phyloP scores from a whole-genome alignment of 1,140 invertebrate species.

The Prorops nasuta region DNA sequence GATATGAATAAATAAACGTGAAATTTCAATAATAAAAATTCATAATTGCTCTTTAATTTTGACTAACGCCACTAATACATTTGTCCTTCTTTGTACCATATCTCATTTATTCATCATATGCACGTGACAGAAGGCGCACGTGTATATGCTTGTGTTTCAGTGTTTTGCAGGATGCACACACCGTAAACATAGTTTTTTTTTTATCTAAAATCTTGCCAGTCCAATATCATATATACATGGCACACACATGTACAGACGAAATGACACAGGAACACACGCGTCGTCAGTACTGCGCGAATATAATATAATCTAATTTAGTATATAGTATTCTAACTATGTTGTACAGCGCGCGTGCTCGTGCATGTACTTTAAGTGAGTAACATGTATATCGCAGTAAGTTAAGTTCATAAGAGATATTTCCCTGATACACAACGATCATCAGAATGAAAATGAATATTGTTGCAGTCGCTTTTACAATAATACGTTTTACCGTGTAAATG shows the following conservation, averaged over 20 bases:
- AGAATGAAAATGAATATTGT: constrained; percentile 27
- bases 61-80: constrained; percentile 52
- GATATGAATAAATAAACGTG: too few relatives aligned
- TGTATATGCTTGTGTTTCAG: constrained; percentile 6
- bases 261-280: constrained; percentile 21
- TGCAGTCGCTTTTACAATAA: too few relatives aligned
- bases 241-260: constrained; percentile 21
- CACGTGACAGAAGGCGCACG: constrained; percentile 28
- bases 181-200: too few relatives aligned
- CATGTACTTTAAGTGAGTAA: constrained; percentile 14
- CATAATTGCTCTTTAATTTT: constrained; percentile 52
- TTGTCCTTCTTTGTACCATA: constrained; percentile 54
- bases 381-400: constrained; percentile 19
- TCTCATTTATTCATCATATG: constrained; percentile 37
- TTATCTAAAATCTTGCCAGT: too few relatives aligned
- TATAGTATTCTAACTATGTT: constrained; percentile 7
- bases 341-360: constrained; percentile 21
- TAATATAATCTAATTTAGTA: constrained; percentile 17
- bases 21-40: constrained; percentile 53
- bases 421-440: constrained; percentile 13
- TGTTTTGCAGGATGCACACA: too few relatives aligned
- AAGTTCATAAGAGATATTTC: constrained; percentile 16
- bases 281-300: constrained; percentile 9
- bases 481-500: too few relatives aligned
- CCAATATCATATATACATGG: too few relatives aligned